Evolutionary conservation across 2,113 vertebrate genomes (phyloP), one percentile per base, ranked within the genome.

Genomic region (Odobenus rosmarus): DNA sequence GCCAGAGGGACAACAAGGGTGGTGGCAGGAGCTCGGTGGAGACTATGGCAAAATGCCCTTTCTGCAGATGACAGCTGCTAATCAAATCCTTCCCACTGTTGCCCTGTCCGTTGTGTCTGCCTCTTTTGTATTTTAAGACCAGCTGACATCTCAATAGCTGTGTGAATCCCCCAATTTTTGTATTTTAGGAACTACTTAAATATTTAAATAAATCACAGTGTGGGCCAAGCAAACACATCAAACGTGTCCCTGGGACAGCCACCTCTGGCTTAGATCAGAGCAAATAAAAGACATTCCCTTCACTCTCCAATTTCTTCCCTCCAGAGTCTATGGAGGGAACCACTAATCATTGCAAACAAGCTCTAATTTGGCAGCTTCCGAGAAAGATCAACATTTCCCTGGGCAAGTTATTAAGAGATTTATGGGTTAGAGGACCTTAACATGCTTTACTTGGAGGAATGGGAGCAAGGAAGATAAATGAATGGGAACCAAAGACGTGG

Each of bases 341-440:
- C 39, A 93, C 87, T 95, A 97, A 96, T 89, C 90, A 93, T 84
- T 86, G 76, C 84, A 95, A 93, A 77, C 33, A 83, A 88, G 55
- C 59, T 97, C 84, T 92, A 97, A 96, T 97, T 97, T 96, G 84
- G 77, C 76, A 93, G 88, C 46, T 67, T 94, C 72, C 1, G 26
- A 94, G 86, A 72, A 92, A 93, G 76, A 95, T 59, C 81, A 95
- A 95, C 76, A 86, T 82, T 97, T 97, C 84, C 62, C 89, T 62
- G 79, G 76, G 88, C 76, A 95, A 97, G 46, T 90, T 97, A 83
- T 97, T 82, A 97, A 94, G 96, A 97, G 64, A 93, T 90, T 90
- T 88, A 91, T 88, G 64, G 59, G 64, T 85, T 87, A 91, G 42
- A 97, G 72, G 14, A 96, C 64, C 42, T 92, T 93, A 96, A 42